A percentile compares a stretch with the other conserved stretches of the same genome.
Conservation (phyloP, 2,797 vertebrate species). For the Setipinna tenuifilis region DNA sequence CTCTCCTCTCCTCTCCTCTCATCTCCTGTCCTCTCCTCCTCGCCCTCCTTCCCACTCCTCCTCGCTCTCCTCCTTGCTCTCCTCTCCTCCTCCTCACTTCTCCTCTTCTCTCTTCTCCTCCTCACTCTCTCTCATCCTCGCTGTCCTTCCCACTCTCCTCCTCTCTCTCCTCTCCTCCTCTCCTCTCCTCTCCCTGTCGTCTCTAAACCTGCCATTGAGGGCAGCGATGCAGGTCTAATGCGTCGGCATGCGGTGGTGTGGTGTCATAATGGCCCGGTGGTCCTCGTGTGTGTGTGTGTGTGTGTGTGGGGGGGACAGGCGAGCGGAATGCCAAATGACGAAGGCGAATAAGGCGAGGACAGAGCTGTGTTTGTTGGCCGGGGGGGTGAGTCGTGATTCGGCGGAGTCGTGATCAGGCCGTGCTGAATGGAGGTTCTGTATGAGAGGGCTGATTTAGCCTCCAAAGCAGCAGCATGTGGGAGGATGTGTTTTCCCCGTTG, state of each 20-base stretch:
- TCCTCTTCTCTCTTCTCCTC: too few relatives aligned
- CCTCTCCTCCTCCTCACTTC: too few relatives aligned
- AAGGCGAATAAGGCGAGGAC: neutral
- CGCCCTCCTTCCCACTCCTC: too few relatives aligned
- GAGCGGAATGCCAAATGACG: neutral
- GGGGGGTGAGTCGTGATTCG: too few relatives aligned
- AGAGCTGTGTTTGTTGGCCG: neutral
- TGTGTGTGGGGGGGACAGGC: neutral
- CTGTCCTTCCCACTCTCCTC: too few relatives aligned
- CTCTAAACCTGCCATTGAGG: conserved; percentile 16
- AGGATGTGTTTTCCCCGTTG: neutral
- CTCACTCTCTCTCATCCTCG: too few relatives aligned
- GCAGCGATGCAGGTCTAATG: conserved; percentile 12
- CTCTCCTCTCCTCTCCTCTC: too few relatives aligned
- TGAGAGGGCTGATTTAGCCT: neutral
- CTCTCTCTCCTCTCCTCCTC: too few relatives aligned
- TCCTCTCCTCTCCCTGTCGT: too few relatives aligned
- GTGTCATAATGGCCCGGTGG: neutral
- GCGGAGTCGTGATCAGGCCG: neutral
- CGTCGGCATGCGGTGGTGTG: neutral
- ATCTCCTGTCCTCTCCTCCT: too few relatives aligned
- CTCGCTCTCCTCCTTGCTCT: too few relatives aligned
- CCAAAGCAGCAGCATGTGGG: neutral
- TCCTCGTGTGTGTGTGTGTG: neutral
- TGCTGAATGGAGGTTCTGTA: neutral